Evolutionary conservation across 2,888 invertebrate species (phyloP).

Genomic region (Temnothorax ravouxi): DNA sequence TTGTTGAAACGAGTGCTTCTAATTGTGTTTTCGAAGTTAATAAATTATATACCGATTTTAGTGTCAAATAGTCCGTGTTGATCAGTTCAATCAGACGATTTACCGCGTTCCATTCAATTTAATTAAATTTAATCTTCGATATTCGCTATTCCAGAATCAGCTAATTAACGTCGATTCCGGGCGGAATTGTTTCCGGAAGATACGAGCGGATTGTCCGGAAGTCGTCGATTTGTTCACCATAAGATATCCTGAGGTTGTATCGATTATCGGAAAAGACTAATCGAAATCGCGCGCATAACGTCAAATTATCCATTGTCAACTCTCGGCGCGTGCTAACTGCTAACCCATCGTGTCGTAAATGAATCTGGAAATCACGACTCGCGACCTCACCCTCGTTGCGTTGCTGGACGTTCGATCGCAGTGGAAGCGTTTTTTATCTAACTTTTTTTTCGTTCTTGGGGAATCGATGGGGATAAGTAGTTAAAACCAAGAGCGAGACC

Average conservation of each 20-base stretch:
- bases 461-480: neutral
- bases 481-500: neutral
- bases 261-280: conserved; percentile 64
- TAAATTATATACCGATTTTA: neutral
- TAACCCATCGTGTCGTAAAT: neutral
- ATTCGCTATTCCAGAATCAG: neutral
- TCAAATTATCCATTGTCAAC: conserved; percentile 10
- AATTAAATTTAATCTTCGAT: conserved; percentile 11
- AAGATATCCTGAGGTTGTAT: conserved; percentile 63
- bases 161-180: neutral
- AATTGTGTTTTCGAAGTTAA: neutral
- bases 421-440: neutral
- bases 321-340: conserved; percentile 17
- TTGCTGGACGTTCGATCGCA: neutral
- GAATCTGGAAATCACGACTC: conserved; percentile 10
- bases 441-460: neutral
- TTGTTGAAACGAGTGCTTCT: neutral
- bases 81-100: neutral
- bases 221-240: conserved; percentile 37
- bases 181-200: neutral
- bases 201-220: neutral
- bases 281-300: conserved; percentile 14
- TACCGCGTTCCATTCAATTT: neutral
- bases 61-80: neutral
- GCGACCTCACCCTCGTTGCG: neutral